These are phyloP conservation scores for Leucopsar rothschildi DNA, from an alignment of 2,113 vertebrate species.

Conservation along the genomic window DNA sequence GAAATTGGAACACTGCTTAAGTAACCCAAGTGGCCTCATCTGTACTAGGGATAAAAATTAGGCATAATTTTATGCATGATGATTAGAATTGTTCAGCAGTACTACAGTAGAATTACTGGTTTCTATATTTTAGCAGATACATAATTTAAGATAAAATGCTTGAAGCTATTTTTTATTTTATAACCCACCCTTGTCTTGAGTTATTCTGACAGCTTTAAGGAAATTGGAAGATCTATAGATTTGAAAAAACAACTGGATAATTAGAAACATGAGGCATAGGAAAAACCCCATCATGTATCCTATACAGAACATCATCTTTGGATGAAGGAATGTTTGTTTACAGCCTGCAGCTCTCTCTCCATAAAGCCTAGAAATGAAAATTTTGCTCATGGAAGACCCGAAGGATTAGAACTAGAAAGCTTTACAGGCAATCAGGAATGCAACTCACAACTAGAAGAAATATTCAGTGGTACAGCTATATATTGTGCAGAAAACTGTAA, in stretches of 20 bases:
- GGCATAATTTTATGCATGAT: background rate
- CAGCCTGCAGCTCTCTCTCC: background rate
- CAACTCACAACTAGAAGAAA: background rate
- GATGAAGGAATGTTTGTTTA: background rate
- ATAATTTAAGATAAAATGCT: background rate
- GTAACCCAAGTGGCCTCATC: background rate
- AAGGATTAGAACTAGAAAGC: background rate
- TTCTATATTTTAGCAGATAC: background rate
- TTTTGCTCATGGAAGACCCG: background rate
- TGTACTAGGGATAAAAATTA: background rate
- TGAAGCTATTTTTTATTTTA: slow-evolving; percentile 15
- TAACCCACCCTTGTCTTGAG: background rate
- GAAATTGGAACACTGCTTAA: background rate
- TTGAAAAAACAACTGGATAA: background rate
- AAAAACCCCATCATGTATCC: background rate
- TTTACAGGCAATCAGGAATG: background rate
- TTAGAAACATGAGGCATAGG: background rate
- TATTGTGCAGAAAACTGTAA: background rate
- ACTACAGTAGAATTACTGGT: background rate
- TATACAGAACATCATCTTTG: background rate
- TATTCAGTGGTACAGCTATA: background rate
- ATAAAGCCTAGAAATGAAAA: background rate
- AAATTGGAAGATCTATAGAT: background rate
- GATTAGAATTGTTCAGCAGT: background rate
- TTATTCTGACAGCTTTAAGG: background rate